These are phyloP conservation scores for Setophaga coronata DNA, from an alignment of 2,113 vertebrate genomes.

Conservation along the genomic window DNA sequence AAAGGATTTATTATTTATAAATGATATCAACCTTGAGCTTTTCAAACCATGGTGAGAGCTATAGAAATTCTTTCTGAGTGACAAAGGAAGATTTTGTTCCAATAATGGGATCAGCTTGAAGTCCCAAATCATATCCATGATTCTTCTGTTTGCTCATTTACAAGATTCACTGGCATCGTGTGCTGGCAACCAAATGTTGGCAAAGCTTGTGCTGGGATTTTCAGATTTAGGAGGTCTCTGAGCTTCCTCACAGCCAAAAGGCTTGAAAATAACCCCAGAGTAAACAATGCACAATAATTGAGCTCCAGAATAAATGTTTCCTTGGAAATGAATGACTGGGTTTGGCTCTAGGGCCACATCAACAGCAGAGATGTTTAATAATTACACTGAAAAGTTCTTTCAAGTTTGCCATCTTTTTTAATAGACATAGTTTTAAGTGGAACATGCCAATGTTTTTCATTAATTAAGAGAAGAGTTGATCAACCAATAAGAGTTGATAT, in stretches of 20 bases:
- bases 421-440: neutral
- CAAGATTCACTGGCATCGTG: neutral
- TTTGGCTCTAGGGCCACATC: neutral
- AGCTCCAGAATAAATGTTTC: neutral
- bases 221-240: neutral
- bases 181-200: neutral
- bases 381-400: neutral
- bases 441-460: neutral
- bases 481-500: fast-evolving
- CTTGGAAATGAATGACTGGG: neutral
- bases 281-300: neutral
- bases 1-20: neutral
- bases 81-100: neutral
- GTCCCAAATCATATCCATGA: neutral
- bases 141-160: neutral
- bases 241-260: neutral
- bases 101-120: neutral
- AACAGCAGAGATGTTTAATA: neutral
- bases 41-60: neutral
- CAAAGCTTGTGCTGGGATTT: neutral
- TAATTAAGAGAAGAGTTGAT: neutral
- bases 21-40: neutral
- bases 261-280: neutral
- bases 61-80: neutral
- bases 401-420: neutral